A percentile compares a stretch with the other conserved stretches of the same genome.
These are phyloP conservation scores for Agrotis clavis DNA, from an alignment of 2,888 invertebrate species.

Conservation along the genomic window DNA sequence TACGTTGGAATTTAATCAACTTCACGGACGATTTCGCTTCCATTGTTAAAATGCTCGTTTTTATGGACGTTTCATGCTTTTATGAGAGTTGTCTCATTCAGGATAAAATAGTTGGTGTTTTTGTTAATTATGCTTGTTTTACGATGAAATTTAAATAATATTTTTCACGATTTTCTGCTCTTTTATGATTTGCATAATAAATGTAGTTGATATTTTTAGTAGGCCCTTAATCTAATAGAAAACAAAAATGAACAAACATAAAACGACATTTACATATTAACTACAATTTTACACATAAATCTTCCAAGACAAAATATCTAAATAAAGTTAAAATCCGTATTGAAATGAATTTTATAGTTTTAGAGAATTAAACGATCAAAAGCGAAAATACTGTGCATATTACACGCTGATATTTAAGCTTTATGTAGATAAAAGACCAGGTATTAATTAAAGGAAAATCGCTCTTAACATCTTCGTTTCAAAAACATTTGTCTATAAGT, in stretches of 20 bases:
- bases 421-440: too few species aligned
- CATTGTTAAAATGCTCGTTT: conserved; percentile 37
- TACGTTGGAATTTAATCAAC: conserved; percentile 40
- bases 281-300: background rate
- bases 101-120: conserved; percentile 1
- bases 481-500: background rate
- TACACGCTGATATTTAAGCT: too few species aligned
- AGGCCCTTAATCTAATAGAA: too few species aligned
- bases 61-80: conserved; percentile 21
- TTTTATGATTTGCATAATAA: background rate
- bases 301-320: background rate
- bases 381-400: too few species aligned
- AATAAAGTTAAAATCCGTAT: background rate
- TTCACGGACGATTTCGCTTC: conserved; percentile 17
- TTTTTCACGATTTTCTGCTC: background rate
- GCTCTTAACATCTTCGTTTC: background rate
- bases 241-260: too few species aligned
- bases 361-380: too few species aligned
- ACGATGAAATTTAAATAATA: background rate
- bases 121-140: conserved; percentile 8
- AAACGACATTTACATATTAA: too few species aligned
- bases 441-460: background rate
- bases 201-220: too few species aligned
- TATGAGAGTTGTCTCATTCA: background rate
- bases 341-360: background rate